A percentile compares a stretch with the other conserved stretches of the same genome.
Evolutionary conservation across 2,113 vertebrate species (phyloP).

Genomic region (Alligator mississippiensis): DNA sequence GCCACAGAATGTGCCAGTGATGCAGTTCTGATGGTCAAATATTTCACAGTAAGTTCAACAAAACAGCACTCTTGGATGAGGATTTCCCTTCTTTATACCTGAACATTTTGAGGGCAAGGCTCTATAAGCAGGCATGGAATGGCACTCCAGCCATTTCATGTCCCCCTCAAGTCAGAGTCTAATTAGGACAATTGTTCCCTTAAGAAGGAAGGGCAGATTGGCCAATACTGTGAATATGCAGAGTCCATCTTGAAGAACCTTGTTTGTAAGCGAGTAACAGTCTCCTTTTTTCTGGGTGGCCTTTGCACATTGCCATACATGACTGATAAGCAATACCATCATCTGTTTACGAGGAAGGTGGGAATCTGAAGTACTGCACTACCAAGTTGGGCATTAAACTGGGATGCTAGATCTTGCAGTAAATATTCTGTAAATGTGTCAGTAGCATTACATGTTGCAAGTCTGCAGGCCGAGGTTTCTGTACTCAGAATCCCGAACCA

Average conservation of each 20-base stretch:
- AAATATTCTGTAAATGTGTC: background rate
- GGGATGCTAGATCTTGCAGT: background rate
- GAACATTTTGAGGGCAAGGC: background rate
- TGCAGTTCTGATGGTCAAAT: background rate
- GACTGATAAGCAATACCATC: background rate
- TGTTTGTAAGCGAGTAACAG: background rate
- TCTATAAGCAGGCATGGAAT: background rate
- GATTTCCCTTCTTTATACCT: background rate
- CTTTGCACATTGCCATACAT: background rate
- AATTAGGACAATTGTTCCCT: background rate
- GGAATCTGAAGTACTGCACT: background rate
- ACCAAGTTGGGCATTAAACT: background rate
- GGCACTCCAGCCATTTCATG: background rate
- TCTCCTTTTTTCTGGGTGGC: background rate
- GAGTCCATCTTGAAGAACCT: background rate
- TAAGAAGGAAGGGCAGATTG: background rate
- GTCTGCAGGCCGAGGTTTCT: background rate
- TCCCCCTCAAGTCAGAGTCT: background rate
- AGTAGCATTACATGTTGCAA: background rate
- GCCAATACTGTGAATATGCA: no score
- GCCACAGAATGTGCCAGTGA: background rate
- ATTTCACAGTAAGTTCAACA: background rate
- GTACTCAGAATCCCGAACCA: background rate
- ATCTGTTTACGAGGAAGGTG: background rate
- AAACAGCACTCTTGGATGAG: no score